A percentile compares a stretch with the other conserved stretches of the same genome.
phyloP scores from a whole-genome alignment of 2,113 vertebrate species.

The Gasterosteus nipponicus region DNA sequence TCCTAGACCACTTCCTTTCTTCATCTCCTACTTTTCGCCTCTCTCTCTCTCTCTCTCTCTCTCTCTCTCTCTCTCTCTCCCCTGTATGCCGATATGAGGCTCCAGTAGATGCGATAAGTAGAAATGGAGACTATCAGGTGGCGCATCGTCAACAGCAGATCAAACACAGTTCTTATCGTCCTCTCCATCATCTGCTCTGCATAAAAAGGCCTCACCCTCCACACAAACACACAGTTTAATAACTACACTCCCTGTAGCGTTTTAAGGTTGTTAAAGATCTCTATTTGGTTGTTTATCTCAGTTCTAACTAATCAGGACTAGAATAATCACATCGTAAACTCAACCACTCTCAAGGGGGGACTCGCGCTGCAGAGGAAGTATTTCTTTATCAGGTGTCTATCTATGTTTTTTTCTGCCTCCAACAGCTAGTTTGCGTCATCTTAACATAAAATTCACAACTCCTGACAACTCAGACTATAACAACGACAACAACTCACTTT shows the following conservation, averaged over 20 bases:
- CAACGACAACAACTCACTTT: conserved; percentile 41
- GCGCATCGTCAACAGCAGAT: conserved; percentile 63
- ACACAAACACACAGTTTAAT: conserved; percentile 4
- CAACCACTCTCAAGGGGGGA: conserved; percentile 33
- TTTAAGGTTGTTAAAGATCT: conserved; percentile 17
- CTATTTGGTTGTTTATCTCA: conserved; percentile 34
- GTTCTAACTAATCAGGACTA: conserved; percentile 40
- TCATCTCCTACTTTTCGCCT: conserved; percentile 9
- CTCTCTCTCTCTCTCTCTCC: too few species aligned
- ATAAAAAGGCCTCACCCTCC: conserved; percentile 13
- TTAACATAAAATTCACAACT: conserved; percentile 30
- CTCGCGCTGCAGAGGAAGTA: conserved; percentile 9
- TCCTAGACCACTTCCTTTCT: neutral
- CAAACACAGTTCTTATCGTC: conserved; percentile 51
- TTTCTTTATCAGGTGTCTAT: conserved; percentile 29
- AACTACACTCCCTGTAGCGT: conserved; percentile 5
- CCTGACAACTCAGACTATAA: conserved; percentile 13
- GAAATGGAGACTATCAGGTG: conserved; percentile 59
- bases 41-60: conserved; percentile 6
- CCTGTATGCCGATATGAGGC: conserved; percentile 25
- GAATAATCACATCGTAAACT: conserved; percentile 48
- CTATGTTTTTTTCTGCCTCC: conserved; percentile 23
- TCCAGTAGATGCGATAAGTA: conserved; percentile 41
- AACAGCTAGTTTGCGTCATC: conserved; percentile 32
- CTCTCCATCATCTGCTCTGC: conserved; percentile 20